A percentile compares a stretch with the other conserved stretches of the same genome.
These are phyloP conservation scores for Atopsyche davidsoni DNA, from an alignment of 1,140 invertebrate genomes.

Conservation along the genomic window DNA sequence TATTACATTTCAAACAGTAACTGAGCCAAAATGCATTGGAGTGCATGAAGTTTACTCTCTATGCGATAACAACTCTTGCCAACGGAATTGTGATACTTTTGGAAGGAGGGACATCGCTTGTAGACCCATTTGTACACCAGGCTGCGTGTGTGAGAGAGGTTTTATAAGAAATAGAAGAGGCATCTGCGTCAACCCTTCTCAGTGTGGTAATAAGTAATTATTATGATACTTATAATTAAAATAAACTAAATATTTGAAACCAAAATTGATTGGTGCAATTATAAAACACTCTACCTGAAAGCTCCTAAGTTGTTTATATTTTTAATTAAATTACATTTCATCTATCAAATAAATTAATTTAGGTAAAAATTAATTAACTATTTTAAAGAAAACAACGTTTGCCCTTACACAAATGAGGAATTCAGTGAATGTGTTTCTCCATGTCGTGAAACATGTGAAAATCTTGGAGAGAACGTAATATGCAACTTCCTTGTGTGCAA, in stretches of 20 bases:
- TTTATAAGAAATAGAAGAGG: slow-evolving; percentile 29
- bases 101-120: slow-evolving; percentile 3
- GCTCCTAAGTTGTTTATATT: too few relatives aligned
- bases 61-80: slow-evolving; percentile 18
- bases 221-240: too few relatives aligned
- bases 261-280: too few relatives aligned
- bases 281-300: too few relatives aligned
- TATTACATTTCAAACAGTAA: too few relatives aligned
- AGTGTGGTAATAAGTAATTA: too few relatives aligned
- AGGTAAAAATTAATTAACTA: too few relatives aligned
- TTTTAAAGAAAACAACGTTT: slow-evolving; percentile 16
- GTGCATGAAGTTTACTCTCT: slow-evolving; percentile 11
- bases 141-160: slow-evolving; percentile 22
- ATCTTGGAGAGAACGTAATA: slow-evolving; percentile 8
- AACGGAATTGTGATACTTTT: slow-evolving; percentile 4
- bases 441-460: slow-evolving; percentile 15
- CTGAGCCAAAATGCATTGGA: slow-evolving; percentile 4
- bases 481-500: slow-evolving; percentile 26
- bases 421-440: slow-evolving; percentile 17
- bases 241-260: too few relatives aligned
- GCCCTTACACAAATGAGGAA: slow-evolving; percentile 20
- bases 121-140: neutral
- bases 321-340: too few relatives aligned
- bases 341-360: too few relatives aligned
- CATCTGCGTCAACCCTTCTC: slow-evolving; percentile 30